A percentile compares a stretch with the other conserved stretches of the same genome.
phyloP scores from a whole-genome alignment of 2,113 vertebrate species.

The Nestor notabilis region DNA sequence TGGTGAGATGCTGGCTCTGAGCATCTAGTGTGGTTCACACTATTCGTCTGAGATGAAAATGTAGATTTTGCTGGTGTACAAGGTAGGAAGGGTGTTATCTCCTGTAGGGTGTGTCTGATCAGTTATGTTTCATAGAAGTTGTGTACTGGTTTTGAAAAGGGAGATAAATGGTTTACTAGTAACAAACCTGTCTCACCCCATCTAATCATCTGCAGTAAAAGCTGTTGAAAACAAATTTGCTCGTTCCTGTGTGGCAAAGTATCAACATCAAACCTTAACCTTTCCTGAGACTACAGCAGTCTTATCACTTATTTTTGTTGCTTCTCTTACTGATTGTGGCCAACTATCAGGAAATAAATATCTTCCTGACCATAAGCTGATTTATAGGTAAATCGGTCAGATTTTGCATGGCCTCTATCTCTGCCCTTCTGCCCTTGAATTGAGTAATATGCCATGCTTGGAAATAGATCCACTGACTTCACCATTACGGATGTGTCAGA shows the following conservation, averaged over 20 bases:
- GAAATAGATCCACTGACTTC: background rate
- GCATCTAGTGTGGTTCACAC: background rate
- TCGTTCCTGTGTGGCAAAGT: background rate
- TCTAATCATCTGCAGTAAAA: slow-evolving; percentile 13
- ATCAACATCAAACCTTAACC: background rate
- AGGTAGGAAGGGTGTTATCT: slow-evolving; percentile 34
- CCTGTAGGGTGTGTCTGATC: slow-evolving; percentile 24
- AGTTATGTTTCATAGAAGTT: background rate
- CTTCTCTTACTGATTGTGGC: background rate
- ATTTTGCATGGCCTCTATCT: background rate
- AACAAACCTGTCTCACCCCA: slow-evolving; percentile 9
- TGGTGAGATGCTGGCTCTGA: slow-evolving; percentile 16
- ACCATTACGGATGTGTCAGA: background rate
- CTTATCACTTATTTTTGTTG: background rate
- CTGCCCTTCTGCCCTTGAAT: background rate
- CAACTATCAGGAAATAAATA: background rate
- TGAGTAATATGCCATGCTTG: background rate
- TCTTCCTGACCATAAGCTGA: background rate
- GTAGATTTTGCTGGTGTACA: slow-evolving; percentile 15
- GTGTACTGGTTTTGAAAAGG: background rate
- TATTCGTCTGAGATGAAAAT: slow-evolving; percentile 19
- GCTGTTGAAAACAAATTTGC: slow-evolving; percentile 46
- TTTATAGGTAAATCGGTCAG: background rate
- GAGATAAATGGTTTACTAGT: slow-evolving; percentile 15
- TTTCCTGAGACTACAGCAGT: background rate